phyloP scores from a whole-genome alignment of 2,888 invertebrate species.

The Dasysyrphus tricinctus region DNA sequence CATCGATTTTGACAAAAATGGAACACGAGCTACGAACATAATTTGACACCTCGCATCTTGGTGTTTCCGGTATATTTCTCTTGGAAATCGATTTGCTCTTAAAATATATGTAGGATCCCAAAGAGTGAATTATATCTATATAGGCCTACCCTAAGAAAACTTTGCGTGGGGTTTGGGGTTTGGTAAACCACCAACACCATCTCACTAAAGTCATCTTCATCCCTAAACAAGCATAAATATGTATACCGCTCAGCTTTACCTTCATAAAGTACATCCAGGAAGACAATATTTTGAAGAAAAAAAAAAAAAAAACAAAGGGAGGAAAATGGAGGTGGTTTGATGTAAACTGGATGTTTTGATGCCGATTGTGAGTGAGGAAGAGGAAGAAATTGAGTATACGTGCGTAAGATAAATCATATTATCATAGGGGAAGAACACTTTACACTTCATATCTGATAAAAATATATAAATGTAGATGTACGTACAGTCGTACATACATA shows the following conservation, averaged over 20 bases:
- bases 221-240: conserved; percentile 3
- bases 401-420: conserved; percentile 17
- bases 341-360: not conserved
- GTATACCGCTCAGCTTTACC: not conserved
- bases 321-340: conserved; percentile 6
- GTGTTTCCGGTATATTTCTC: conserved; percentile 16
- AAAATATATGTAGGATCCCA: conserved; percentile 3
- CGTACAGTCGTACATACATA: not conserved
- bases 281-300: not conserved
- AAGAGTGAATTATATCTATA: conserved; percentile 17
- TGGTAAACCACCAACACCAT: conserved; percentile 13
- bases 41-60: conserved; percentile 10
- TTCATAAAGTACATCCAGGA: conserved; percentile 4
- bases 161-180: not conserved
- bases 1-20: not conserved
- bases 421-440: conserved; percentile 19
- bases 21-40: not conserved
- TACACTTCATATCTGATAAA: conserved; percentile 14
- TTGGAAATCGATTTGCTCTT: conserved; percentile 19
- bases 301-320: no score
- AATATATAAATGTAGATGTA: not conserved
- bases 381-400: not conserved
- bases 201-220: not conserved
- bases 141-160: conserved; percentile 40
- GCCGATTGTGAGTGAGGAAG: not conserved